Evolutionary conservation across 2,113 vertebrate genomes (phyloP).

Genomic region (Menura novaehollandiae): DNA sequence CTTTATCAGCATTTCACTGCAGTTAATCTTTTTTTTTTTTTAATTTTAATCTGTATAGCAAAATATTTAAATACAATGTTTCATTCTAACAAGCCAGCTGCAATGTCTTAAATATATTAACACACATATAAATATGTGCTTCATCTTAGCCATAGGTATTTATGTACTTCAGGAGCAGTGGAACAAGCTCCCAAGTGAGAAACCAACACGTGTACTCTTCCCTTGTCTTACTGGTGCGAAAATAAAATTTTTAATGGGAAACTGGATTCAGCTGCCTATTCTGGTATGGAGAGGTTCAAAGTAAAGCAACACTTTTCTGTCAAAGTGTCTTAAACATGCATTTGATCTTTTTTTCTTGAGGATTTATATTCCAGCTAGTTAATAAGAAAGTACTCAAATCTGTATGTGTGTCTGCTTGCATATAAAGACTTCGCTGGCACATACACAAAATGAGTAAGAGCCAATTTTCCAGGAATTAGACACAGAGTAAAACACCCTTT

Average conservation of each 20-base stretch:
- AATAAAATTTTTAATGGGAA: background rate
- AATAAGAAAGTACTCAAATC: background rate
- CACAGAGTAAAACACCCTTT: background rate
- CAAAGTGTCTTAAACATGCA: background rate
- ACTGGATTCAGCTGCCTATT: background rate
- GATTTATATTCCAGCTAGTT: background rate
- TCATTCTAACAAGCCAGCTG: background rate
- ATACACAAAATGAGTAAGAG: background rate
- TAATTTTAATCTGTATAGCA: background rate
- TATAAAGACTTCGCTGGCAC: background rate
- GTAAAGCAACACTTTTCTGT: background rate
- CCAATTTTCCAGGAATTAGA: background rate
- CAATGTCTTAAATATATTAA: background rate
- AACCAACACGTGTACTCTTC: accelerated
- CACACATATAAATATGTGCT: background rate
- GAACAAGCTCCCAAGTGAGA: background rate
- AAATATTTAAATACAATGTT: background rate
- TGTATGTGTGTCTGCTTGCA: background rate
- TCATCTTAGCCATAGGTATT: background rate
- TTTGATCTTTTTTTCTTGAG: background rate
- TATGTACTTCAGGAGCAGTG: background rate
- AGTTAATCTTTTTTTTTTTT: background rate
- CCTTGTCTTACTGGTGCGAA: background rate
- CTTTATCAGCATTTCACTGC: background rate
- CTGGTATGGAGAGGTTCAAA: background rate